Evolutionary conservation across 2,113 vertebrate genomes (phyloP).

Genomic region (Micronisus gabar): DNA sequence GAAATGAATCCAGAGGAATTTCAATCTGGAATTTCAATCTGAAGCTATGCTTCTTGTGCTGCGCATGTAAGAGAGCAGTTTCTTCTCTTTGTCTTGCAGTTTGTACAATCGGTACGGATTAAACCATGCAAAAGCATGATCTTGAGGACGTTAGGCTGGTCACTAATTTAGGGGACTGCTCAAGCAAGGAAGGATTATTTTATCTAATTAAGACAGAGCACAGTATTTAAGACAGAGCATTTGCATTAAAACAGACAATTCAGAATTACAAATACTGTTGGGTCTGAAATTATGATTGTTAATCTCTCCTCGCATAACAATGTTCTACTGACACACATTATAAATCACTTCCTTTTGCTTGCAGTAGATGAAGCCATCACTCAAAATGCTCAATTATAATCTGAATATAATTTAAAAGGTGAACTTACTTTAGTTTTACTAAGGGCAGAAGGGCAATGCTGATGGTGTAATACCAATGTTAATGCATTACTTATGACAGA

Average conservation of each 20-base stretch:
- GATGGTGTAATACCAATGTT: not conserved
- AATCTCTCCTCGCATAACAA: slow-evolving; percentile 40
- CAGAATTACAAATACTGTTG: slow-evolving; percentile 70
- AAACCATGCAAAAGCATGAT: slow-evolving; percentile 28
- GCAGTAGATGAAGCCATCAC: slow-evolving; percentile 20
- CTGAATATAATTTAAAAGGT: slow-evolving; percentile 22
- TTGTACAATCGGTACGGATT: not conserved
- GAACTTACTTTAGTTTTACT: not conserved
- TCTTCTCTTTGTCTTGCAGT: slow-evolving; percentile 18
- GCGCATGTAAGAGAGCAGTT: not conserved
- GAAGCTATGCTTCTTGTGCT: not conserved
- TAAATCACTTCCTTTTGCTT: slow-evolving; percentile 28
- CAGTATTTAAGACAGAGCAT: slow-evolving; percentile 59
- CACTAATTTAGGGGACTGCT: slow-evolving; percentile 61
- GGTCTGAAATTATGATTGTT: slow-evolving; percentile 64
- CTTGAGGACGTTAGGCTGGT: not conserved
- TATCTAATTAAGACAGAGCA: slow-evolving; percentile 70
- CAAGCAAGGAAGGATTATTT: slow-evolving; percentile 69
- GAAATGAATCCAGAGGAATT: not conserved
- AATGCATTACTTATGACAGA: slow-evolving; percentile 11
- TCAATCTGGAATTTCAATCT: not conserved
- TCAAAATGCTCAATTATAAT: slow-evolving; percentile 28
- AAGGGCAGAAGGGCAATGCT: not conserved
- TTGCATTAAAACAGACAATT: slow-evolving; percentile 66
- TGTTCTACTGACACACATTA: slow-evolving; percentile 44